Percentiles rank a stretch among this genome's conserved stretches.
phyloP scores from a whole-genome alignment of 2,113 vertebrate genomes.

The Zosterops hypoxanthus region DNA sequence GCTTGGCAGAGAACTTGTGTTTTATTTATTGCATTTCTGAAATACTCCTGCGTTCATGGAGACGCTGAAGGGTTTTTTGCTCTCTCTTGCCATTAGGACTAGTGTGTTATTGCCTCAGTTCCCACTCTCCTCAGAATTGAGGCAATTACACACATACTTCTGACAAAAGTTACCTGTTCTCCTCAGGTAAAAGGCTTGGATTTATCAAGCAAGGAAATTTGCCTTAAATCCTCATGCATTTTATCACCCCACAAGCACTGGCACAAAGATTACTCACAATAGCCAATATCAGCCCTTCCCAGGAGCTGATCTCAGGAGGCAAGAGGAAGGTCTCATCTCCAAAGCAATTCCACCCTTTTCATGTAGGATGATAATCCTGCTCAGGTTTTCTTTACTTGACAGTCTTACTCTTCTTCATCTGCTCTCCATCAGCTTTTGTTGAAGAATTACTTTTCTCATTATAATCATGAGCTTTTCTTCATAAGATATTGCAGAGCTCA shows the following conservation, averaged over 20 bases:
- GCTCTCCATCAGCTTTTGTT: neutral
- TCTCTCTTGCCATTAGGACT: fast-evolving
- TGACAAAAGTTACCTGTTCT: neutral
- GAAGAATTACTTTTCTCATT: conserved; percentile 36
- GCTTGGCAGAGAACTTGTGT: neutral
- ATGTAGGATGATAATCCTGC: neutral
- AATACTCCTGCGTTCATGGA: neutral
- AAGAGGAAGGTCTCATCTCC: neutral
- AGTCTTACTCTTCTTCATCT: neutral
- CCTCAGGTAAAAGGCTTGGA: neutral
- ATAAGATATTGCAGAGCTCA: neutral
- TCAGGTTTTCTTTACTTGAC: neutral
- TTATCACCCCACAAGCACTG: neutral
- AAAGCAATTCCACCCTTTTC: neutral
- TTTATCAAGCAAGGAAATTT: neutral
- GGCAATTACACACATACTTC: neutral
- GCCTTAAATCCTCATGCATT: neutral
- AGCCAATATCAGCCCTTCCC: neutral
- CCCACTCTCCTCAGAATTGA: neutral
- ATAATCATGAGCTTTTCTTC: conserved; percentile 43
- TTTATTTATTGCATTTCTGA: neutral
- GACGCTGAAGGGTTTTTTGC: neutral
- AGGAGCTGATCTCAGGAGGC: neutral
- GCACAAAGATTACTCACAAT: neutral
- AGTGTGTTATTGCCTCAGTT: neutral